A percentile compares a stretch with the other conserved stretches of the same genome.
Conservation (phyloP, 2,888 invertebrate genomes). For the Dolomedes plantarius region DNA sequence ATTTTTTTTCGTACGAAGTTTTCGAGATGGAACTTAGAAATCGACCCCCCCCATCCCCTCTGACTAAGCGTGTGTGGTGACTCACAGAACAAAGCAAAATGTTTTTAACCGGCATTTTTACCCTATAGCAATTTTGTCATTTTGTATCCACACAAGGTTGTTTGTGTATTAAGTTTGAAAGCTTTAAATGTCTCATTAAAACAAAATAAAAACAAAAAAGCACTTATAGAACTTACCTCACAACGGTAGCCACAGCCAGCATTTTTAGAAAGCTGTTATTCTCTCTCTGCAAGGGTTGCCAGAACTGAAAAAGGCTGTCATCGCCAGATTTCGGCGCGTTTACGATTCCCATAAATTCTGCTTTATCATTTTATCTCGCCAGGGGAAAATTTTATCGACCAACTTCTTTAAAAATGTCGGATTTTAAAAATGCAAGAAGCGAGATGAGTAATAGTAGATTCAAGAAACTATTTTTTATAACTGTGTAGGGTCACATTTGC, state of each 20-base stretch:
- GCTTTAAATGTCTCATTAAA: conserved; percentile 58
- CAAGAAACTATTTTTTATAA: conserved; percentile 18
- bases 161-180: conserved; percentile 17
- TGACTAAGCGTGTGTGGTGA: conserved; percentile 47
- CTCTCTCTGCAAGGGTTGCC: conserved; percentile 57
- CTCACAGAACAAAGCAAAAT: conserved; percentile 69
- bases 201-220: conserved; percentile 57
- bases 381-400: conserved; percentile 62
- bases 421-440: conserved; percentile 8
- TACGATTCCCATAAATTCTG: conserved; percentile 37
- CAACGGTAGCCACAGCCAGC: conserved; percentile 62
- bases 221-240: conserved; percentile 68
- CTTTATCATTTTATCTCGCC: conserved; percentile 62
- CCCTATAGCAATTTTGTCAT: conserved; percentile 22
- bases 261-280: conserved; percentile 71
- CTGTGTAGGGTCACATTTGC: background rate
- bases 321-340: conserved; percentile 61
- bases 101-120: conserved; percentile 59
- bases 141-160: conserved; percentile 5
- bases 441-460: background rate
- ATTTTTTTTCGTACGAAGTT: conserved; percentile 59
- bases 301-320: conserved; percentile 69
- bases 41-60: conserved; percentile 13
- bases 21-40: conserved; percentile 57
- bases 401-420: conserved; percentile 24